Evolutionary conservation across 2,888 invertebrate species (phyloP).

Genomic region (Idaea biselata): DNA sequence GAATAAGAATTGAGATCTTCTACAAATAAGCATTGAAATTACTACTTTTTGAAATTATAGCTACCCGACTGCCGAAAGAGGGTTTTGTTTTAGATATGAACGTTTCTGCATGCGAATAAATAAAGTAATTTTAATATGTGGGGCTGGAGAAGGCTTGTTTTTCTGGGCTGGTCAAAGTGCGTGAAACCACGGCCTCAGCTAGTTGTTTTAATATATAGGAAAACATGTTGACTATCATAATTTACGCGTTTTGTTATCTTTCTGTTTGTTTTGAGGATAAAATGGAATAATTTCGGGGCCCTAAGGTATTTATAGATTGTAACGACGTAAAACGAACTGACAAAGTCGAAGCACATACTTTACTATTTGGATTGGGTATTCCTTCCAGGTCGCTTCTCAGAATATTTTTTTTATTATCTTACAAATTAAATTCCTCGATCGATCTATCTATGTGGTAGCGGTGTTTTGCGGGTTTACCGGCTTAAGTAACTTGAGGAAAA

Average conservation of each 20-base stretch:
- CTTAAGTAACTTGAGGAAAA: neutral
- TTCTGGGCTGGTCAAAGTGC: neutral
- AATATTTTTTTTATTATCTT: neutral
- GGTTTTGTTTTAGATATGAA: too few species aligned
- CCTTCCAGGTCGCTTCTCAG: neutral
- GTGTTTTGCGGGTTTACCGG: neutral
- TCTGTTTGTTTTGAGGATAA: neutral
- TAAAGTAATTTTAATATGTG: too few species aligned
- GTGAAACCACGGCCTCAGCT: neutral
- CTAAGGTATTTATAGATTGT: neutral
- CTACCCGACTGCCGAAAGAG: too few species aligned
- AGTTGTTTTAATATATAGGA: slow-evolving; percentile 3
- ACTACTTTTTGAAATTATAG: too few species aligned
- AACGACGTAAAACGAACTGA: neutral
- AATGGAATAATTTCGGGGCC: neutral
- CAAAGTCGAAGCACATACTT: neutral
- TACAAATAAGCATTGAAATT: too few species aligned
- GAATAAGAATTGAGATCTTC: too few species aligned
- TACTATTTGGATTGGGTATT: neutral
- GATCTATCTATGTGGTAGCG: neutral
- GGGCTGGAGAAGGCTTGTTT: too few species aligned
- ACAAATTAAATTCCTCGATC: neutral
- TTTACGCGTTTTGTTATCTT: neutral
- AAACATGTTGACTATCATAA: neutral
- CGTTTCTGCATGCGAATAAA: too few species aligned